Evolutionary conservation across 2,888 invertebrate species (phyloP), one percentile per base, ranked within the genome.

Genomic region (Ischnura elegans): DNA sequence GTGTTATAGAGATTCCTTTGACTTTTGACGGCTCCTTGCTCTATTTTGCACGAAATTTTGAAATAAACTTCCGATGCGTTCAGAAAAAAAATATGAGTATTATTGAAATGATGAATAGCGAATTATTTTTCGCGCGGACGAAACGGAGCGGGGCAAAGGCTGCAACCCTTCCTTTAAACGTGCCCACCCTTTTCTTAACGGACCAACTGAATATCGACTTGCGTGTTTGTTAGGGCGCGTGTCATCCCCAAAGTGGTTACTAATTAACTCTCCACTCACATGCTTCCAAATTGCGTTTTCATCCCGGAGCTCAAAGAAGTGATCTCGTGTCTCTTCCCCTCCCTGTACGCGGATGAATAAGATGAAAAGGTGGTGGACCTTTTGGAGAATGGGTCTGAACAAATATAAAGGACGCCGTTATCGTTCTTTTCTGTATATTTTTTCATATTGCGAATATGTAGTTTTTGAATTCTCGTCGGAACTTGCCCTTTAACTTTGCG

Each of bases 261-360:
- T 61, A 87, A 87, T 87, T 87, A 87, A 87, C 87, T 87, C 42
- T 36, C 43, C 29, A 2, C 42, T 42, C 55, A 55, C 55, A 55
- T 19, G n/a, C 76, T 36, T 76, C 13, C 25, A 10, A 0, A 36
- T 36, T n/a, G 21, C 13, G 21, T 8, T 36, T 36, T 76, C 61
- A 76, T 76, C 36, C 6, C 21, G 29, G 21, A 6, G 25, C 76
- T 76, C 13, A 36, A 76, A 29, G 76, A n/a, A 61, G n/a, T 61
- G n/a, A 61, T 25, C n/a, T 8, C 61, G n/a, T 61, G n/a, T n/a
- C 51, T 51, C 51, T 51, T 19, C 19, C 51, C 19, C 51, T 51
- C 51, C 19, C 51, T 51, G 16, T 51, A 5, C 21, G 61, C 8
- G 16, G 4, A n/a, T 61, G 4, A 25, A n/a, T 25, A 3, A 61